Evolutionary conservation across 2,888 invertebrate genomes (phyloP).

Genomic region (Drepanosiphum platanoidis): DNA sequence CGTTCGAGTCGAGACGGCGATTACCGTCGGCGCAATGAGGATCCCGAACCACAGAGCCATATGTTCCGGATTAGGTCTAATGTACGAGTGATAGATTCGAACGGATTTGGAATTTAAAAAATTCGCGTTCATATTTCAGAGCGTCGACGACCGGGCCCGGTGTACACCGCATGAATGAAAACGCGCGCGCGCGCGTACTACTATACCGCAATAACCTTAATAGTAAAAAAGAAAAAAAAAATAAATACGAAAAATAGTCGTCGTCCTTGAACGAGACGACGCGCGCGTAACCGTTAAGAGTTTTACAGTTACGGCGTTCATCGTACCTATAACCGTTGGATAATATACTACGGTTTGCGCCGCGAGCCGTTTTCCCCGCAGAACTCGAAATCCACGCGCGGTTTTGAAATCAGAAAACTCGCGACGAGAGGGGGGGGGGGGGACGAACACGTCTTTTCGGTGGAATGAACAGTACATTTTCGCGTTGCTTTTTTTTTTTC

Average conservation of each 20-base stretch:
- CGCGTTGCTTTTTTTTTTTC: no score
- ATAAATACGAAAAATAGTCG: conserved; percentile 25
- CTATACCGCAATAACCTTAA: conserved; percentile 40
- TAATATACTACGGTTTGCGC: background rate
- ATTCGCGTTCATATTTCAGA: background rate
- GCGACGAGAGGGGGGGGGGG: no score
- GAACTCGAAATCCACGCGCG: background rate
- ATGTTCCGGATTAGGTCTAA: no score
- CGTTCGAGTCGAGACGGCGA: no score
- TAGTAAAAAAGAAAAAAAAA: conserved; percentile 23
- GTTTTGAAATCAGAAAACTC: background rate
- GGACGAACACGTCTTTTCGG: no score
- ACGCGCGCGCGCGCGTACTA: background rate
- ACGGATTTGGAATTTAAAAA: no score
- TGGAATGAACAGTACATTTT: no score
- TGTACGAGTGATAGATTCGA: no score
- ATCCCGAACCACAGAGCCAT: no score
- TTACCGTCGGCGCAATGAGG: no score
- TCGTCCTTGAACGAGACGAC: conserved; percentile 51
- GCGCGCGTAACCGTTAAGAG: conserved; percentile 40
- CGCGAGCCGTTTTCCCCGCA: background rate
- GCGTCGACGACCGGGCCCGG: conserved; percentile 48
- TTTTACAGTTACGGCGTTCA: conserved; percentile 40
- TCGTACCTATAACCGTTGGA: background rate
- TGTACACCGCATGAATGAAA: conserved; percentile 45